A percentile compares a stretch with the other conserved stretches of the same genome.
phyloP scores from a whole-genome alignment of 2,113 vertebrate species.

The Leucopsar rothschildi region DNA sequence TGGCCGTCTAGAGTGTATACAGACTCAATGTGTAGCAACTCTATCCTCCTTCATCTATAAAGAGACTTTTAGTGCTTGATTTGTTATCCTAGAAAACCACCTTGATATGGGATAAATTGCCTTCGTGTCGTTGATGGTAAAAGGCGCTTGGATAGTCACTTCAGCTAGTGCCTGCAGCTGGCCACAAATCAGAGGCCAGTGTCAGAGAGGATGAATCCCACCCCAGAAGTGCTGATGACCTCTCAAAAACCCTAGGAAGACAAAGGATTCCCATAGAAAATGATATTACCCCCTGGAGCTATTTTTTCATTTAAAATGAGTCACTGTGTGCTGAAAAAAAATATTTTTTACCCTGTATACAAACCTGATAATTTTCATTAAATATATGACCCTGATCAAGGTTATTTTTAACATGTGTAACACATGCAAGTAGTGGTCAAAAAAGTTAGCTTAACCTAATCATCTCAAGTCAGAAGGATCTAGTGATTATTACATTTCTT shows the following conservation, averaged over 20 bases:
- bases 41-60: neutral
- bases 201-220: neutral
- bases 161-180: neutral
- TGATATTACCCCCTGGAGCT: neutral
- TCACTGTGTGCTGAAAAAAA: too few relatives aligned
- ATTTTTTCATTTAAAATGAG: neutral
- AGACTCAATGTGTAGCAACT: neutral
- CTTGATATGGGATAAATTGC: neutral
- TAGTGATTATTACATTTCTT: neutral
- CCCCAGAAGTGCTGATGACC: neutral
- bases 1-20: neutral
- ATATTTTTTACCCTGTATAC: neutral
- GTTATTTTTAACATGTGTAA: neutral
- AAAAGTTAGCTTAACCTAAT: neutral
- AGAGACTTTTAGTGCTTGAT: neutral
- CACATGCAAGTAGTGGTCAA: neutral
- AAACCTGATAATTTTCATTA: neutral
- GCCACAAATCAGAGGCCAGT: neutral
- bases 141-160: neutral
- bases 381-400: neutral
- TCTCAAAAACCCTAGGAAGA: neutral
- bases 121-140: accelerated
- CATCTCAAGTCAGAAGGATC: neutral
- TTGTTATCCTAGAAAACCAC: neutral
- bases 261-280: neutral